phyloP scores from a whole-genome alignment of 2,797 vertebrate genomes.

The Sebastes glaucus region DNA sequence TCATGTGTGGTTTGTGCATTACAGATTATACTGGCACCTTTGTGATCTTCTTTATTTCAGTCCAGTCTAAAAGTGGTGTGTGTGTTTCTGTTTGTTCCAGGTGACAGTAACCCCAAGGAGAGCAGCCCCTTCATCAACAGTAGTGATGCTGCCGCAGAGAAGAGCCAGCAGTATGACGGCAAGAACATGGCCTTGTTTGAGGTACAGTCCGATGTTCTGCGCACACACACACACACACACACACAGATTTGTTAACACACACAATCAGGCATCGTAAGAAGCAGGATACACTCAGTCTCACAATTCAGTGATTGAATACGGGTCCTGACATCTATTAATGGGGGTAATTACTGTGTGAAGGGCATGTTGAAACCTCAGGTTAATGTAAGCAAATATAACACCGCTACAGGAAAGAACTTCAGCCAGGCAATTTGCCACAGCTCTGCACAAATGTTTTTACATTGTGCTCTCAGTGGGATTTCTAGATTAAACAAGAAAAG shows the following conservation, averaged over 20 bases:
- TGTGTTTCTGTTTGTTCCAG: constrained; percentile 75
- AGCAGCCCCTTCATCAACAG: constrained; percentile 99
- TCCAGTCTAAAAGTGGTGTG: constrained; percentile 21
- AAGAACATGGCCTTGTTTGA: constrained; percentile 99
- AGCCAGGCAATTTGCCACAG: constrained; percentile 25
- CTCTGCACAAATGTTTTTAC: constrained; percentile 45
- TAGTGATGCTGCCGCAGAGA: constrained; percentile 91
- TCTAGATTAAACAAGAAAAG: constrained; percentile 14
- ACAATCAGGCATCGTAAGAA: constrained; percentile 14
- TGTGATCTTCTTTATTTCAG: constrained; percentile 12
- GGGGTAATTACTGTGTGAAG: constrained; percentile 76
- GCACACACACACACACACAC: background rate
- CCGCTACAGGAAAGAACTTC: constrained; percentile 37
- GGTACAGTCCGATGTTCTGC: constrained; percentile 77
- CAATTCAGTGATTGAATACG: constrained; percentile 61
- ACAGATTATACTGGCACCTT: background rate
- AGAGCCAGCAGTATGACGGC: constrained; percentile 93
- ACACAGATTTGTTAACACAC: constrained; percentile 3
- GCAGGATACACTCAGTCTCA: constrained; percentile 24
- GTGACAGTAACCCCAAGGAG: constrained; percentile 97
- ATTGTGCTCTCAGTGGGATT: constrained; percentile 30
- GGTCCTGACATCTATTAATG: constrained; percentile 73
- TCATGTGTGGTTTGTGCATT: background rate
- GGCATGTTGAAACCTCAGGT: constrained; percentile 62
- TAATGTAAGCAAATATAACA: constrained; percentile 51